Evolutionary conservation across 2,888 invertebrate species (phyloP), one percentile per base, ranked within the genome.

Genomic region (Ophion ventricosus): DNA sequence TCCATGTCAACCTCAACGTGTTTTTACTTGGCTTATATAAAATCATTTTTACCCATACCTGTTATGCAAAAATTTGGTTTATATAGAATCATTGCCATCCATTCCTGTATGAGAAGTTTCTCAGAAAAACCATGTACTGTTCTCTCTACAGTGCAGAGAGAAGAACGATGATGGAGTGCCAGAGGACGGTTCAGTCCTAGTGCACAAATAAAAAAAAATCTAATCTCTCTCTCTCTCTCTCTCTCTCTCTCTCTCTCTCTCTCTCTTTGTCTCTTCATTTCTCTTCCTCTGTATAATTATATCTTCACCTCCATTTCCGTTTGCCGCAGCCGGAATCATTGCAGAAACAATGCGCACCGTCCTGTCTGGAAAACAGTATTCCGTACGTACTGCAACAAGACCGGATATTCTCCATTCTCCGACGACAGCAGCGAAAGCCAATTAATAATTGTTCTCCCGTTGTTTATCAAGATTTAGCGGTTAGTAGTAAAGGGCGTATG

Each of bases 391-490:
- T 35, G 72, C 25, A 70, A 43, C 40, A 35, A 70, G 54, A 35
- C 35, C 0, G 35, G 35, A 74, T 59, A 23, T 59, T 43, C 43
- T 72, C 26, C 14, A 20, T 80, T 76, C 74, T 76, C 72, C 56
- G 76, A 72, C 57, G 72, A 70, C 80, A 66, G 25, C 23, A 72
- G 59, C 61, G 76, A 57, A 80, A 83, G 76, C 72, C 76, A 83
- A 83, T 80, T 83, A 80, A 80, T 80, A 83, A 83, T 80, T 83
- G 80, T 83, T 83, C 80, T 83, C 76, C 49, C 49, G 67, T 79
- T 63, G 75, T 83, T 80, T 72, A 79, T 79, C 80, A 83, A 70
- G 72, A 59, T 79, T n/a, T 63, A 76, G 72, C 80, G 63, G 66
- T 83, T 54, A 54, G 59, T 40, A 54, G 25, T 23, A 35, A 35